Percentiles rank a stretch among this genome's conserved stretches.
These are phyloP conservation scores for Hormaphis cornu DNA, from an alignment of 1,140 invertebrate species.

Conservation along the genomic window DNA sequence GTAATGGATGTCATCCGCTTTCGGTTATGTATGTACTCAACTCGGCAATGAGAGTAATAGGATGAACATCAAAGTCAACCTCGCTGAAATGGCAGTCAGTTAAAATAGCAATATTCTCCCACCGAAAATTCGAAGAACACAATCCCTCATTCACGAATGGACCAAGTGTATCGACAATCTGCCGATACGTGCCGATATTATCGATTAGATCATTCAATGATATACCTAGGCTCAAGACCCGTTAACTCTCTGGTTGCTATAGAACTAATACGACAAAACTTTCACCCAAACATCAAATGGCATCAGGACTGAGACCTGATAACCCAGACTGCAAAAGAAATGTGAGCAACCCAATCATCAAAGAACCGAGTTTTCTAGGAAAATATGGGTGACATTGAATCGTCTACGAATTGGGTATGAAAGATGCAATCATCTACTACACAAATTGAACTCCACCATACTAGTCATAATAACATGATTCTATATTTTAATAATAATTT, in stretches of 20 bases:
- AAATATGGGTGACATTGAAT: not conserved
- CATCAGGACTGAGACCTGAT: not conserved
- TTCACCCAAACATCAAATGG: too few species aligned
- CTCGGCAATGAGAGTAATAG: not conserved
- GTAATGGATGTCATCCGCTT: too few species aligned
- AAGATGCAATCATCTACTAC: not conserved
- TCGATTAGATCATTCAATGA: not conserved
- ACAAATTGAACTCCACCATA: not conserved
- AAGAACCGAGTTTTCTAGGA: not conserved
- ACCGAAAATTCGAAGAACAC: not conserved
- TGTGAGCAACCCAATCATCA: not conserved
- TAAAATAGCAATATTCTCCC: not conserved
- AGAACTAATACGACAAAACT: too few species aligned
- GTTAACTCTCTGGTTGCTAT: too few species aligned
- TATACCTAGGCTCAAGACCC: not conserved
- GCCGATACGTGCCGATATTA: not conserved
- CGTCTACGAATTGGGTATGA: not conserved
- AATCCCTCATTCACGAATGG: not conserved
- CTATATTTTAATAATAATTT: not conserved
- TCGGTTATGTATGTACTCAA: too few species aligned
- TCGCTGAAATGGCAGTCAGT: not conserved
- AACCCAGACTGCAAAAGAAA: not conserved
- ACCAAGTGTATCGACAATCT: not conserved
- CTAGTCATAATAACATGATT: not conserved
- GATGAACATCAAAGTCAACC: not conserved